A percentile compares a stretch with the other conserved stretches of the same genome.
phyloP scores from a whole-genome alignment of 2,113 vertebrate genomes.

The Platichthys stellatus region DNA sequence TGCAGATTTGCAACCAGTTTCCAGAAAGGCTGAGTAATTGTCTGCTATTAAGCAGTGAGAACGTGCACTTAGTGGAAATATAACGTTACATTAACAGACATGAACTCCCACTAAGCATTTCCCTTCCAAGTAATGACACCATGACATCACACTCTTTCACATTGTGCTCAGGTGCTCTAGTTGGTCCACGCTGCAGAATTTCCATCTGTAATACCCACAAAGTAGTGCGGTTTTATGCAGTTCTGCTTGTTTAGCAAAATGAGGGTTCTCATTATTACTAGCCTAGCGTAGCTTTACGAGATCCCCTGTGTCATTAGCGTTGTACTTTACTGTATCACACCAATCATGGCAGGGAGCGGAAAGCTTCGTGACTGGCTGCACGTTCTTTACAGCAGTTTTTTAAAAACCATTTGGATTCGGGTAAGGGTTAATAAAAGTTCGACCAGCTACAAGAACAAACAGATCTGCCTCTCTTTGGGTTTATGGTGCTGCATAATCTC shows the following conservation, averaged over 20 bases:
- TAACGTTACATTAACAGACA: slow-evolving; percentile 42
- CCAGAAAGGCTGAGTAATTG: slow-evolving; percentile 1
- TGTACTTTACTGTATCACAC: slow-evolving; percentile 20
- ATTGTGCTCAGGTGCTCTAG: neutral
- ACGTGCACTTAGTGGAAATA: slow-evolving; percentile 21
- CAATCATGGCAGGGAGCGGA: slow-evolving; percentile 10
- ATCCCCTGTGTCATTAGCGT: slow-evolving; percentile 22
- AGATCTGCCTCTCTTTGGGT: slow-evolving; percentile 24
- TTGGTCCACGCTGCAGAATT: slow-evolving; percentile 23
- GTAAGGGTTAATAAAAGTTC: neutral
- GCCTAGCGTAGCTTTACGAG: slow-evolving; percentile 37
- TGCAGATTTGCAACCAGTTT: slow-evolving; percentile 16
- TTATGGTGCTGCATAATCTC: slow-evolving; percentile 35
- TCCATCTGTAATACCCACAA: neutral
- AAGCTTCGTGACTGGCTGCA: slow-evolving; percentile 6
- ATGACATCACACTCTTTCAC: slow-evolving; percentile 14
- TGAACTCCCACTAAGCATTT: neutral
- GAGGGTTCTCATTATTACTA: slow-evolving; percentile 11
- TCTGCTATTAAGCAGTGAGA: slow-evolving; percentile 23
- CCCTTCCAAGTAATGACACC: slow-evolving; percentile 12
- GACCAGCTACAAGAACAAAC: slow-evolving; percentile 18
- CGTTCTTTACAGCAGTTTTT: neutral
- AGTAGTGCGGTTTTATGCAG: slow-evolving; percentile 7
- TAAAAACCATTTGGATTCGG: neutral
- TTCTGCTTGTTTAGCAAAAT: slow-evolving; percentile 22